Percentiles rank a stretch among this genome's conserved stretches.
phyloP scores from a whole-genome alignment of 2,888 invertebrate species.

The Acanthosepion pharaonis region DNA sequence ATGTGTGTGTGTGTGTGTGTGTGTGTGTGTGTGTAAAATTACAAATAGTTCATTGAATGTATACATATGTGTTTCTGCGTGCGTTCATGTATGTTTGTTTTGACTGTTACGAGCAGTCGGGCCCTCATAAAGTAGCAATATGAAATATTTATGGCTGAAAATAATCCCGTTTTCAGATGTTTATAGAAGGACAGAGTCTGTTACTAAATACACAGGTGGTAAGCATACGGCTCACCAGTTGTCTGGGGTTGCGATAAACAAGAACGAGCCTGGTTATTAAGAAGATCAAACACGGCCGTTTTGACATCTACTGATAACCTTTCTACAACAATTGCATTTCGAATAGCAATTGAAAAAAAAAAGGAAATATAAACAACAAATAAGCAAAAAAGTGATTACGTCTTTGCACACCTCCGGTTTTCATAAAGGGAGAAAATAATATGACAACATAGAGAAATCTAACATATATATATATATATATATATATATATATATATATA shows the following conservation, averaged over 20 bases:
- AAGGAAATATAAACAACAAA: no score
- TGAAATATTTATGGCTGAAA: background rate
- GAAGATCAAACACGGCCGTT: background rate
- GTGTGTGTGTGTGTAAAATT: background rate
- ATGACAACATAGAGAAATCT: no score
- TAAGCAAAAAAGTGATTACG: no score
- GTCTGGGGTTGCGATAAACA: background rate
- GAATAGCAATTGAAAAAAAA: background rate
- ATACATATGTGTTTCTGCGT: no score
- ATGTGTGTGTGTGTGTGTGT: background rate
- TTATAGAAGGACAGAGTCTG: background rate
- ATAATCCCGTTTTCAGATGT: background rate
- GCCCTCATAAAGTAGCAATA: background rate
- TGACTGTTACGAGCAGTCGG: background rate
- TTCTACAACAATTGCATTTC: background rate
- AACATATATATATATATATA: no score
- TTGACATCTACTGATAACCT: background rate
- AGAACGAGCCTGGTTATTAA: background rate
- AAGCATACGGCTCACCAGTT: background rate
- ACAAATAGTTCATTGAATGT: no score
- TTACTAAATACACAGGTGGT: conserved; percentile 33
- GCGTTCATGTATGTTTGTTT: background rate
- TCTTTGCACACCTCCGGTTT: no score
- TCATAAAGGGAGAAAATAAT: no score
- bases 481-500: no score